Evolutionary conservation across 2,113 vertebrate species (phyloP).

Genomic region (Plecotus auritus): DNA sequence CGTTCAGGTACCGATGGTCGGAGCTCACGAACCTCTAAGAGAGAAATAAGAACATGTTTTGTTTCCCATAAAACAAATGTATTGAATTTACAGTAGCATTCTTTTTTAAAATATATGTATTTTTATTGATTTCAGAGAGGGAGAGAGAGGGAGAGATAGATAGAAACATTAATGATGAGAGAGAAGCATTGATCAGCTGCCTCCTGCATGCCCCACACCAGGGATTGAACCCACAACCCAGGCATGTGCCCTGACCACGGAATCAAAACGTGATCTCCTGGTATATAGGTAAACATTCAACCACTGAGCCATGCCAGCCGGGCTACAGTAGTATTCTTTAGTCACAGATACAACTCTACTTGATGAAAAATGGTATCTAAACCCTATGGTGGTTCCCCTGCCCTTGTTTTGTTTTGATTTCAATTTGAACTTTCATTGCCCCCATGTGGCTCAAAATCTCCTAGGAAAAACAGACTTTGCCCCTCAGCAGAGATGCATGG

Average conservation of each 20-base stretch:
- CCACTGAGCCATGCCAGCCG: no score
- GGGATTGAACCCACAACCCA: no score
- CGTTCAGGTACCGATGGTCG: not conserved
- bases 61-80: not conserved
- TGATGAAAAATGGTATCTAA: not conserved
- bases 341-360: not conserved
- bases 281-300: no score
- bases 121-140: no score
- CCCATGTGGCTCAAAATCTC: not conserved
- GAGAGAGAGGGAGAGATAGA: no score
- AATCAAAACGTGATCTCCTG: no score
- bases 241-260: no score
- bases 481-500: not conserved
- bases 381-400: not conserved
- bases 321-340: not conserved
- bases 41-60: not conserved
- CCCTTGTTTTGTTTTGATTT: constrained; percentile 25
- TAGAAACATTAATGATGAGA: no score
- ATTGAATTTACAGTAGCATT: not conserved
- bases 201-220: no score
- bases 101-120: not conserved
- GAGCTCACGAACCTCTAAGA: not conserved
- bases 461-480: not conserved
- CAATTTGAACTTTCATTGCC: constrained; percentile 7
- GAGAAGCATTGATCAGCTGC: no score